These are phyloP conservation scores for Pampusana beccarii DNA, from an alignment of 2,113 vertebrate genomes.

Conservation along the genomic window DNA sequence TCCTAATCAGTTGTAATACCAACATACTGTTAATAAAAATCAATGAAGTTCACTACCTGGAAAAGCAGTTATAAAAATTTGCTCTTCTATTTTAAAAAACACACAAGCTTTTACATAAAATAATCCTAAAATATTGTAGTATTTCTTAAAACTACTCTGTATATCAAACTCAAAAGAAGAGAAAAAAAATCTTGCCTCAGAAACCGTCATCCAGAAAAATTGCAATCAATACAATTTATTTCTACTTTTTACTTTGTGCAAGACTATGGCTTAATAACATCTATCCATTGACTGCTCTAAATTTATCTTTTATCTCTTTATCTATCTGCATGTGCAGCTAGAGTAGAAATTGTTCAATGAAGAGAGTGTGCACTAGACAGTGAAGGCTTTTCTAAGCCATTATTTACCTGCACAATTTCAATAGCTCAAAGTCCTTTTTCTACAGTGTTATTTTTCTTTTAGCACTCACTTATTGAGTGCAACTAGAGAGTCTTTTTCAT, in stretches of 20 bases:
- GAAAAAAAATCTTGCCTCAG: neutral
- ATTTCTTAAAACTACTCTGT: neutral
- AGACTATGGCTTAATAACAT: neutral
- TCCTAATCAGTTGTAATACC: neutral
- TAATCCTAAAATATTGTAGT: neutral
- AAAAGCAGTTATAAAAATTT: neutral
- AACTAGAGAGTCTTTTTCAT: neutral
- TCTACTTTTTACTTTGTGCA: neutral
- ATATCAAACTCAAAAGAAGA: neutral
- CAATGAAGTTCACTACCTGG: neutral
- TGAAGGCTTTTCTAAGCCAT: neutral
- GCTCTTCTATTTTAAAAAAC: neutral
- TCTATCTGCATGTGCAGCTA: neutral
- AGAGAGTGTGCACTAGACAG: neutral
- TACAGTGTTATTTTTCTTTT: neutral
- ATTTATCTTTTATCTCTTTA: neutral
- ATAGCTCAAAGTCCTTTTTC: neutral
- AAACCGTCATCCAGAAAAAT: neutral
- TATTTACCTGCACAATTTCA: neutral
- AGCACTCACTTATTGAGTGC: neutral
- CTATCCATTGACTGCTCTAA: neutral
- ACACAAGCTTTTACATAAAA: neutral
- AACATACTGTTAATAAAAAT: neutral
- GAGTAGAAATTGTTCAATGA: neutral
- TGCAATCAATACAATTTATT: neutral